Evolutionary conservation across 2,797 vertebrate genomes (phyloP), one percentile per base, ranked within the genome.

Genomic region (Rallus crepitans): DNA sequence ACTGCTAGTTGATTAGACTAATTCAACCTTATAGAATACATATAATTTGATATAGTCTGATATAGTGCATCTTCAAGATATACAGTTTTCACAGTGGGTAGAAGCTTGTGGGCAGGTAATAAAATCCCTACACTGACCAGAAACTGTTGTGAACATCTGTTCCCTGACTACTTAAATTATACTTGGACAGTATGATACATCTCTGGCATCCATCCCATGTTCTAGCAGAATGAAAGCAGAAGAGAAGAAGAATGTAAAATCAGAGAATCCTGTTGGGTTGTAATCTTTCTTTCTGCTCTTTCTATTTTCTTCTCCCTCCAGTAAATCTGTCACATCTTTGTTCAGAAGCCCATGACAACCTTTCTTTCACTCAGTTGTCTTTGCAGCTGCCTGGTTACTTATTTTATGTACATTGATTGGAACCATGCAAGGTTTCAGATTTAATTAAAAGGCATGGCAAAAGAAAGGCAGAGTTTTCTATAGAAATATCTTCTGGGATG

Each of bases 61-160:
- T 93, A 78, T 2, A 75, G 60, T 35, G 40, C 33, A 71, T 94
- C 88, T 96, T 95, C 68, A 91, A 97, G 90, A 96, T 94, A 93
- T 93, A 53, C 71, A 82, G 71, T 75, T 94, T 96, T 93, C 95
- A 89, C 90, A 92, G 81, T 59, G 57, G 86, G 93, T 60, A 82
- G 91, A 82, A 91, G 77, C 73, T 85, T 92, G 83, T 95, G 95
- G 81, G 86, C 75, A 95, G 91, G 83, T 94, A 97, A 72, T 77
- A 95, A 95, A 96, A 97, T 93, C 83, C 61, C 86, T 87, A 33
- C 78, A 92, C 91, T 97, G 96, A 97, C 94, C 95, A 97, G 93
- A 93, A 95, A 85, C 91, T 89, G 96, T 91, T 96, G 90, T 87
- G 96, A 96, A 96, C 94, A 95, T 96, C 96, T 97, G 96, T 95